A percentile compares a stretch with the other conserved stretches of the same genome.
phyloP scores from a whole-genome alignment of 2,888 invertebrate genomes.

The Lasioglossum oenotherae region DNA sequence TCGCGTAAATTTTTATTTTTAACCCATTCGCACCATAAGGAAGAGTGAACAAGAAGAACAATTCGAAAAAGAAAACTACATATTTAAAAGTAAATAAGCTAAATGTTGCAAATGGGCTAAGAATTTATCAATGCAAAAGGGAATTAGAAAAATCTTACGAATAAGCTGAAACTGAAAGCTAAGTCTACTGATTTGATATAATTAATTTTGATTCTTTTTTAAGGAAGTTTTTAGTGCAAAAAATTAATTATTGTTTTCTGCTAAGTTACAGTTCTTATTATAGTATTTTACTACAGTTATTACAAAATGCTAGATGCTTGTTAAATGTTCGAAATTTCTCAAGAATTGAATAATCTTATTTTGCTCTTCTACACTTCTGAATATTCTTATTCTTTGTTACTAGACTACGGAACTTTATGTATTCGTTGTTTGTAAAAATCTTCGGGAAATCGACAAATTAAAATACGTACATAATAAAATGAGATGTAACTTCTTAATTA shows the following conservation, averaged over 20 bases:
- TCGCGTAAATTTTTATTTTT: not conserved
- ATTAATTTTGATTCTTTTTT: not conserved
- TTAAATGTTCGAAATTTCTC: not conserved
- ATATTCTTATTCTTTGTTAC: not conserved
- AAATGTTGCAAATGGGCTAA: not conserved
- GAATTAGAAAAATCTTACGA: constrained; percentile 5
- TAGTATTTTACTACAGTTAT: not conserved
- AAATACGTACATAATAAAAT: not conserved
- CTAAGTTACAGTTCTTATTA: not conserved
- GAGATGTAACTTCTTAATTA: not conserved
- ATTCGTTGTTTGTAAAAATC: not conserved
- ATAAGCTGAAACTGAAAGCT: not conserved
- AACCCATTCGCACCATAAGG: not conserved
- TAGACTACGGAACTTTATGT: not conserved
- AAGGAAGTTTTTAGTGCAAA: not conserved
- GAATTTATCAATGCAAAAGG: constrained; percentile 1
- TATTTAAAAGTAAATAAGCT: not conserved
- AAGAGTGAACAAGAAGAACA: not conserved
- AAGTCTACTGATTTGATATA: not conserved
- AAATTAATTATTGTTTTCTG: not conserved
- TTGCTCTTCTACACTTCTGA: not conserved
- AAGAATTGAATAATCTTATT: not conserved
- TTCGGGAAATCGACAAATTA: not conserved
- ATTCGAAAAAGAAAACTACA: not conserved
- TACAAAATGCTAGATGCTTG: not conserved